Base-by-base conservation (phyloP, 2,113 vertebrate genomes). In the Nibea coibor region DNA sequence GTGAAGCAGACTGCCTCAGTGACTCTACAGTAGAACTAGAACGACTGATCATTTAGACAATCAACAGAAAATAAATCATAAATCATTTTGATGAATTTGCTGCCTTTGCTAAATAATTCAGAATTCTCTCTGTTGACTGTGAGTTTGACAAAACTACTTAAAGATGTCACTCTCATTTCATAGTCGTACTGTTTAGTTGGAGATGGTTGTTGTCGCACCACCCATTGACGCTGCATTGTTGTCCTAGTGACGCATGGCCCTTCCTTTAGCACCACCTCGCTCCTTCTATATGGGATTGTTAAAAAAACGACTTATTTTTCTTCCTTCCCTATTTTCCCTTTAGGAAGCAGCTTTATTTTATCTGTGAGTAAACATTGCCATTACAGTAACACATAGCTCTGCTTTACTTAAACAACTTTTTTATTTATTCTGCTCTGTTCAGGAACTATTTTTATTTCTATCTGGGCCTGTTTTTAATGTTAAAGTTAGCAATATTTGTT, bases 371-470 rank as follows among this genome's bases (percentile, higher is more conserved):
- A 87, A 82, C 67, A 76, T 76, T 73, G 54, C 79, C 76, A 78
- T 87, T 89, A 85, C 75, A 85, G 66, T 84, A 75, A 87, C 70
- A 79, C 80, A 87, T 68, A 54, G 57, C 61, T 67, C 28, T 26
- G 45, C 72, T 88, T 84, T 82, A 85, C 71, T 76, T 83, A 66
- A 88, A 88, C 79, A 72, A 82, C 75, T 78, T 80, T 87, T 78
- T 78, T 63, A 75, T 85, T 86, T 83, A 87, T 84, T 67, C 67
- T 59, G 53, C 73, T 63, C 56, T 53, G 31, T 72, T 63, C 56
- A 7, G 0, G 12, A 79, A 73, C 67, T 39, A 20, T 83, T 84
- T 86, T 72, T 80, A 78, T 79, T 74, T 80, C 77, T 73, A 71
- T 82, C 67, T 69, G 58, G 19, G 56, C 22, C 39, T 57, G 57